Evolutionary conservation across 2,888 invertebrate species (phyloP).

Genomic region (Acanthacorydalis orientalis): DNA sequence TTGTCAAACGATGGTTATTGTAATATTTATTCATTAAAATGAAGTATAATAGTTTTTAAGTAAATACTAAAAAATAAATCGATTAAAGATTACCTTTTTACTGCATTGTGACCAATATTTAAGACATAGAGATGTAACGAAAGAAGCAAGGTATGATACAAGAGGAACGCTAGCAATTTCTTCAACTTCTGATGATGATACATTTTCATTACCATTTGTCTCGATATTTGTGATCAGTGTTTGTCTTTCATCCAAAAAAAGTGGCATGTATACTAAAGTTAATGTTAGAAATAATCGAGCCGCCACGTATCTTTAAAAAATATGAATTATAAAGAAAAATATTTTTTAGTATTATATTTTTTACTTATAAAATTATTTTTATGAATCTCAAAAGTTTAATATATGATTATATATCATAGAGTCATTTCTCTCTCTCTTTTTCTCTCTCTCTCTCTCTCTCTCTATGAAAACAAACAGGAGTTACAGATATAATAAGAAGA

Average conservation of each 20-base stretch:
- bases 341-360: not conserved
- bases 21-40: too few relatives aligned
- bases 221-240: constrained; percentile 9
- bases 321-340: not conserved
- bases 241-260: constrained; percentile 61
- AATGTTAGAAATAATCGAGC: constrained; percentile 77
- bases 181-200: constrained; percentile 24
- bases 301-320: constrained; percentile 53
- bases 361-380: too few relatives aligned
- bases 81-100: constrained; percentile 40
- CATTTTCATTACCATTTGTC: constrained; percentile 9
- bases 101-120: constrained; percentile 51
- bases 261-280: constrained; percentile 73
- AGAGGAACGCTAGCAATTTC: constrained; percentile 63
- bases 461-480: too few relatives aligned
- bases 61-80: too few relatives aligned
- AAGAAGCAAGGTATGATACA: constrained; percentile 60
- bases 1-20: too few relatives aligned
- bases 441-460: too few relatives aligned
- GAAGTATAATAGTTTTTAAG: too few relatives aligned
- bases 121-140: constrained; percentile 55
- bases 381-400: too few relatives aligned
- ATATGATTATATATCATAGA: too few relatives aligned
- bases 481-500: too few relatives aligned
- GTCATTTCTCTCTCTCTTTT: too few relatives aligned